Base-by-base conservation (phyloP, 1,140 invertebrate genomes). In the Myzus persicae region DNA sequence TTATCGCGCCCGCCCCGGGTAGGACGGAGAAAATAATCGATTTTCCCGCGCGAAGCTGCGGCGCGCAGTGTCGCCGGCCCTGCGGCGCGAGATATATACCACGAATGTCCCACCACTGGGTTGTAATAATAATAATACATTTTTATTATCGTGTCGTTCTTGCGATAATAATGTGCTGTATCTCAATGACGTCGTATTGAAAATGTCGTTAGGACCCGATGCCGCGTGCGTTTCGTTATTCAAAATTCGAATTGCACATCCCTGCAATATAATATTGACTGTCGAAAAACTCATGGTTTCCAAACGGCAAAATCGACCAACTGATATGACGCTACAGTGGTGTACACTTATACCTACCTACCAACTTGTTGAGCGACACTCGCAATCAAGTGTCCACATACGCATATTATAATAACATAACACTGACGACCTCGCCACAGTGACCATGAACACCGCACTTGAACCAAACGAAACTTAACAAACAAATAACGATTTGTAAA, bases 21-120 rank as follows among this genome's bases (percentile, higher is more conserved):
- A 26, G 22, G 38, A 38, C 38, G 22, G 36, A 38, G 82, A 38
- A 40, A 84, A 84, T 40, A 84, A 84, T 84, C 82, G 82, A 84
- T 84, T 40, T 38, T 84, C 82, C 82, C 59, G 59, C 59, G 59
- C 59, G 82, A 84, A 40, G 82, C 82, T 84, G 82, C 40, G 82
- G 24, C 31, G 59, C n/a, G 31, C 59, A 76, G 82, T 84, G 82
- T 40, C 82, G 82, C 82, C 82, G 38, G 38, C 59, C 31, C 11
- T 76, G 24, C 82, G 82, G 3, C 82, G 38, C 82, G 40, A 40
- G 38, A 84, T 84, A 40, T 40, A 84, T 40, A 76, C 59, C 59
- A n/a, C 59, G 31, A 76, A n/a, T 36, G 59, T 76, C 31, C 59
- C 54, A 9, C 31, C 54, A 59, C 31, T 31, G 9, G 31, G 2